phyloP scores from a whole-genome alignment of 2,113 vertebrate genomes.

The Platycercus adscitus region DNA sequence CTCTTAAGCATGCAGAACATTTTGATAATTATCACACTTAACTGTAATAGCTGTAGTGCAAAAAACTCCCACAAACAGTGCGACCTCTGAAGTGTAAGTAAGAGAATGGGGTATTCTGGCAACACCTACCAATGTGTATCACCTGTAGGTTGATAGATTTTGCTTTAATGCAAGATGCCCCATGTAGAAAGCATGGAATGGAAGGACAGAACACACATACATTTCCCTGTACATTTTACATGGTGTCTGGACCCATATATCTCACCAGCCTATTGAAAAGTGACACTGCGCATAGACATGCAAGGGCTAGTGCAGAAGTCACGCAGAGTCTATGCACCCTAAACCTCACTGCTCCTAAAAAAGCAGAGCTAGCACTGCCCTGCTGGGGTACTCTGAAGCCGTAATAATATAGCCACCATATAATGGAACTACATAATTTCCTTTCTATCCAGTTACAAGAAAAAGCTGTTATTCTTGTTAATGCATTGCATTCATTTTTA shows the following conservation, averaged over 20 bases:
- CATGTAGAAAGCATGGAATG: neutral
- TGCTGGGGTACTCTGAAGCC: neutral
- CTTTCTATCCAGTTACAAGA: neutral
- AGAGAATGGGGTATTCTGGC: neutral
- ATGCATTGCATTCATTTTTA: neutral
- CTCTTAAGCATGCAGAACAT: neutral
- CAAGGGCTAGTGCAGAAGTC: neutral
- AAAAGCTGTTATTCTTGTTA: neutral
- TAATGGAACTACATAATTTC: neutral
- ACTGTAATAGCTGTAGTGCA: neutral
- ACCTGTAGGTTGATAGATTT: neutral
- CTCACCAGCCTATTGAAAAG: neutral
- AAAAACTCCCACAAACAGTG: neutral
- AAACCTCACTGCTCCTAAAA: neutral
- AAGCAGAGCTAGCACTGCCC: neutral
- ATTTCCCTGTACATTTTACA: rapidly evolving
- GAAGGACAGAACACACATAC: rapidly evolving
- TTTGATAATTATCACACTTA: neutral
- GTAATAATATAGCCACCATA: neutral
- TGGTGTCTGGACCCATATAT: neutral
- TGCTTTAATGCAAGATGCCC: neutral
- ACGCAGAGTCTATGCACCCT: neutral
- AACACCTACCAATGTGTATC: neutral
- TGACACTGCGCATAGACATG: rapidly evolving
- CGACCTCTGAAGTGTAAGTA: neutral